Base-by-base conservation (phyloP, 2,797 vertebrate genomes). In the Capromys pilorides region DNA sequence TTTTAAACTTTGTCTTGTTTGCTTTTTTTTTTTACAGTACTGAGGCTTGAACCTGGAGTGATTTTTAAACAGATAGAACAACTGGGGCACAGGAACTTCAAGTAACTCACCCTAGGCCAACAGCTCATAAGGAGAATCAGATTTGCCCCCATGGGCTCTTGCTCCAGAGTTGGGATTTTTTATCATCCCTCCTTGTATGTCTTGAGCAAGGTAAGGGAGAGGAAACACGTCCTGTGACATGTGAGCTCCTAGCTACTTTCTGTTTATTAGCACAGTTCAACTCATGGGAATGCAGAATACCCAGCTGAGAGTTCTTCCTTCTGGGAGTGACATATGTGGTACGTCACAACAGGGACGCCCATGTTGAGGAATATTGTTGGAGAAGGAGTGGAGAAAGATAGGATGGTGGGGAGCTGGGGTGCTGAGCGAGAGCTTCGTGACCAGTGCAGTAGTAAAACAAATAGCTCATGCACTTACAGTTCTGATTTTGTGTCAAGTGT, bases 11-110 rank as follows among this genome's bases (percentile, higher is more conserved):
- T 7, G 12, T 14, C 45, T 75, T 28, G 71, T 75, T 75, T 28
- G 71, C 45, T 75, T 75, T 45, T 5, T 22, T 45, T 45, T 75
- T 75, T 75, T 45, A 41, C 24, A 75, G 39, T 28, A 26, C 22
- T 26, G 71, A 41, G 71, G 71, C 24, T 14, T 75, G 39, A 45
- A 26, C 71, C 39, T 24, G 28, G 39, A 28, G 12, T 45, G 14
- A 75, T 28, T 45, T 75, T 45, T 62, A 24, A 41, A 59, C 79
- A 41, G 66, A 90, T 64, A 57, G 86, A 91, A 71, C 95, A 92
- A 92, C 11, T 31, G n/a, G 36, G 78, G 67, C 22, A 31, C 39
- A 86, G 18, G 7, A 51, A 88, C 66, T 59, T 59, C 78, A 36
- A 49, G 13, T 83, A 61, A 88, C 26, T 79, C 71, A 16, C 61